Evolutionary conservation across 2,113 vertebrate genomes (phyloP).

Genomic region (Sula dactylatra): DNA sequence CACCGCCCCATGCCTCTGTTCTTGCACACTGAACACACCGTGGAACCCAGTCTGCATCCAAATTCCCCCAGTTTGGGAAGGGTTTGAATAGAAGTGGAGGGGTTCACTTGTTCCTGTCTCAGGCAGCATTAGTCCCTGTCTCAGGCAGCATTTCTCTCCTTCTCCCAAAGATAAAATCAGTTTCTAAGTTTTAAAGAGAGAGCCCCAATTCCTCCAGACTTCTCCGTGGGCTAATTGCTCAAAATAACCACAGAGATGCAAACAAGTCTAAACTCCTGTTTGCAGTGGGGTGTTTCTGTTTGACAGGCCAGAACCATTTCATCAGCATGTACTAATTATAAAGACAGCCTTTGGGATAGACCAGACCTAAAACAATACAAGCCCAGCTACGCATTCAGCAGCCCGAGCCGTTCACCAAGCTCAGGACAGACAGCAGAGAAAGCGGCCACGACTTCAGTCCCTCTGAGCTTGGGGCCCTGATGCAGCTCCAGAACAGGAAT

Average conservation of each 20-base stretch:
- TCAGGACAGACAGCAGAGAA: background rate
- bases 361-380: background rate
- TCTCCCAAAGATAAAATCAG: background rate
- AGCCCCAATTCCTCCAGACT: background rate
- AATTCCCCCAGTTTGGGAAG: background rate
- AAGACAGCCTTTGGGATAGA: slow-evolving; percentile 34
- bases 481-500: background rate
- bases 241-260: background rate
- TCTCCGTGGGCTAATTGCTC: background rate
- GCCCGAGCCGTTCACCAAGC: background rate
- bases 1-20: background rate
- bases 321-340: background rate
- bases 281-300: slow-evolving; percentile 13
- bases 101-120: background rate
- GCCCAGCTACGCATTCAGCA: background rate
- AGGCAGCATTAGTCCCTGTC: background rate
- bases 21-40: fast-evolving
- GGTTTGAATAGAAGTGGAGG: background rate
- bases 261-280: slow-evolving; percentile 50
- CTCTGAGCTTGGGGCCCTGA: fast-evolving
- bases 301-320: background rate
- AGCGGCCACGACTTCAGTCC: fast-evolving
- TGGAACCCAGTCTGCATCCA: background rate
- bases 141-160: background rate
- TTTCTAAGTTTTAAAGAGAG: background rate